These are phyloP conservation scores for Hemicrepidius hirtus DNA, from an alignment of 2,888 invertebrate genomes.

Conservation along the genomic window DNA sequence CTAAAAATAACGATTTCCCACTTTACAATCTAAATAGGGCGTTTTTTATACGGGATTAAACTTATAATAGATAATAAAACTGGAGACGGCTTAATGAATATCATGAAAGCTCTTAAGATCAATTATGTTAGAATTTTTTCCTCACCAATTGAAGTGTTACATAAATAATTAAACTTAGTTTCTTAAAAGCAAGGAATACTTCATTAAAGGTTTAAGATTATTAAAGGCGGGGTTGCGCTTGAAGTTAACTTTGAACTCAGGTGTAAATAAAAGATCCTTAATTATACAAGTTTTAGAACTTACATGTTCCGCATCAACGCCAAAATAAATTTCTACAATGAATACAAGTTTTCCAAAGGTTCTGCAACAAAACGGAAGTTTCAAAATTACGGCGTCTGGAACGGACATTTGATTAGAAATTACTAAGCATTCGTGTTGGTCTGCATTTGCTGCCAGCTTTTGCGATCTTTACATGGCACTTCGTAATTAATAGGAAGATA, in stretches of 20 bases:
- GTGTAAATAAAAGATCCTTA: conserved; percentile 50
- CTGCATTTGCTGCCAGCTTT: conserved; percentile 46
- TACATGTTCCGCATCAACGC: conserved; percentile 43
- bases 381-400: conserved; percentile 49
- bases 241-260: conserved; percentile 41
- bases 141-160: neutral
- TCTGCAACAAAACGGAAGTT: conserved; percentile 45
- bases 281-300: conserved; percentile 48
- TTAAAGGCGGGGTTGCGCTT: conserved; percentile 31
- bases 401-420: conserved; percentile 51
- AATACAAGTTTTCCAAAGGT: conserved; percentile 41
- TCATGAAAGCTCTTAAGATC: neutral
- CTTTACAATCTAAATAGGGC: neutral
- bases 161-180: neutral
- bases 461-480: conserved; percentile 49
- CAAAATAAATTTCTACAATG: conserved; percentile 35
- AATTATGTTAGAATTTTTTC: neutral
- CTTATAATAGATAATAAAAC: conserved; percentile 3
- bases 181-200: conserved; percentile 4
- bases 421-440: conserved; percentile 46
- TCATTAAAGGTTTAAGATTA: conserved; percentile 23
- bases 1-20: neutral
- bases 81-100: conserved; percentile 7
- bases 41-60: neutral
- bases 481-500: conserved; percentile 42